These are phyloP conservation scores for Tortrix viridana DNA, from an alignment of 2,888 invertebrate genomes.

Conservation along the genomic window DNA sequence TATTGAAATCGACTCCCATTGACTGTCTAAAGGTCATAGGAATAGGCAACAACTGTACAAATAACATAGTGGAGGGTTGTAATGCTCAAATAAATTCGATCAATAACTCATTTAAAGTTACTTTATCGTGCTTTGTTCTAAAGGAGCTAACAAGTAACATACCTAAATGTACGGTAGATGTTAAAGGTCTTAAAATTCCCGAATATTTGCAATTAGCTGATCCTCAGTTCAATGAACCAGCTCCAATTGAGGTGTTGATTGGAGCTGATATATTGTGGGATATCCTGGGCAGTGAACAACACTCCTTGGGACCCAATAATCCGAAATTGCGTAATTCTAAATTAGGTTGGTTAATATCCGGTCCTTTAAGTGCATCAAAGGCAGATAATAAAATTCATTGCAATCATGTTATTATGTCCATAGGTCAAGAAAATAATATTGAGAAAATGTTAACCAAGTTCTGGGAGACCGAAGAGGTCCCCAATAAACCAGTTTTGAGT, in stretches of 20 bases:
- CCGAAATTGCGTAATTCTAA: conserved; percentile 22
- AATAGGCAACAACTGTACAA: conserved; percentile 6
- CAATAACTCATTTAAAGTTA: conserved; percentile 7
- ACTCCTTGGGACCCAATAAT: conserved; percentile 15
- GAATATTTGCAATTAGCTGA: conserved; percentile 30
- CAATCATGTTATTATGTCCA: background rate
- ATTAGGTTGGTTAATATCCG: conserved; percentile 32
- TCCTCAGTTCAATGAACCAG: conserved; percentile 28
- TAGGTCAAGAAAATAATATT: background rate
- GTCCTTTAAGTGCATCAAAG: conserved; percentile 4
- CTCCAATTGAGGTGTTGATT: conserved; percentile 23
- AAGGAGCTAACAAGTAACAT: conserved; percentile 33
- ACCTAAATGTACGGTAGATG: conserved; percentile 23
- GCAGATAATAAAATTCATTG: background rate
- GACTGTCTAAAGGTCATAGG: conserved; percentile 16
- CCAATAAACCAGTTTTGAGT: conserved; percentile 19
- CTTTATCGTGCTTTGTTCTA: conserved; percentile 31
- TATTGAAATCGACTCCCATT: background rate
- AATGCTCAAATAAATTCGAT: conserved; percentile 18
- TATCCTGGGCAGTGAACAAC: conserved; percentile 26
- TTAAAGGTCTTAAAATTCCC: conserved; percentile 24
- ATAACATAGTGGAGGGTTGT: conserved; percentile 17
- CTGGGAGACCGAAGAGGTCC: conserved; percentile 23
- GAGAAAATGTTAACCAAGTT: conserved; percentile 8
- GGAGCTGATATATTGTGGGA: conserved; percentile 12